Base-by-base conservation (phyloP, 2,888 invertebrate genomes). In the Ceraclea dissimilis region DNA sequence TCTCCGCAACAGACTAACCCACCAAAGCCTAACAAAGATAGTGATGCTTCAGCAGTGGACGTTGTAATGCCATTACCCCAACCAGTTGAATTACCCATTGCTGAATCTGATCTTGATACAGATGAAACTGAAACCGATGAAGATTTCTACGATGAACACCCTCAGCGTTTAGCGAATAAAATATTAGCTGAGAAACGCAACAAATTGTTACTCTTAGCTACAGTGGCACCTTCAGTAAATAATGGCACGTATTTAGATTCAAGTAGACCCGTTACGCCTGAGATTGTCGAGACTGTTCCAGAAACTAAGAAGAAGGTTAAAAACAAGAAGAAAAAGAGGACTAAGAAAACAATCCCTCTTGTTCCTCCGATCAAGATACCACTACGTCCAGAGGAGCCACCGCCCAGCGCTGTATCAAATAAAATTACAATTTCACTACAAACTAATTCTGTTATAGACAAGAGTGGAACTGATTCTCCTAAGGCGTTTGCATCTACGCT, bases 41-140 rank as follows among this genome's bases (percentile, higher is more conserved):
- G 74, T 57, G 76, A 73, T 62, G 74, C 75, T n/a, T 77, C 79
- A n/a, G 75, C 76, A 64, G 76, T 78, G 1, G 78, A 80, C 66
- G 75, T 79, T 1, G 76, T 78, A 63, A 78, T 76, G 2, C 71
- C 73, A 66, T 68, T 77, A 18, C 75, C 76, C 33, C 75, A 76
- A 64, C 75, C 77, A 64, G 67, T 73, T 1, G 85, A 86, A 64
- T 78, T 81, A 1, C 74, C 83, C 1, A 83, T 90, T 60, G 79
- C 82, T 33, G 93, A 93, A 72, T 88, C 90, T 0, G 92, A 93
- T 71, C 76, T 92, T 51, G 90, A 91, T 64, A 92, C 92, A 0
- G 85, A 87, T 16, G 88, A 91, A 70, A 86, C 89, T 50, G 89
- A 89, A 62, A 90, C 90, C 0, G 91, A 91, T 69, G 91, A 91